A percentile compares a stretch with the other conserved stretches of the same genome.
phyloP scores from a whole-genome alignment of 2,888 invertebrate species.

The Ceratothoa steindachneri region DNA sequence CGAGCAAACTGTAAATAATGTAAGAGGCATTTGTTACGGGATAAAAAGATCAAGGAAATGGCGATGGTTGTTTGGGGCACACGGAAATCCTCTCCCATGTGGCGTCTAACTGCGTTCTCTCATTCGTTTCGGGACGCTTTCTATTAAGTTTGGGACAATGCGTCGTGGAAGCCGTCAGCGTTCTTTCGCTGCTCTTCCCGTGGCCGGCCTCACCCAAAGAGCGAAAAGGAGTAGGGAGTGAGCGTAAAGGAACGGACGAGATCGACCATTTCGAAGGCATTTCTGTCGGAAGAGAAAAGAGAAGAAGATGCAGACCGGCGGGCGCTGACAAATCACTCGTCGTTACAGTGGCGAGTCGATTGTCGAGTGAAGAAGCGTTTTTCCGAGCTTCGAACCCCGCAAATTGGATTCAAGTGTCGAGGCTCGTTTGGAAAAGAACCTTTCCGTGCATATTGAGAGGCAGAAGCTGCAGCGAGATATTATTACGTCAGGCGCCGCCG shows the following conservation, averaged over 20 bases:
- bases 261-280: neutral
- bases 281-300: neutral
- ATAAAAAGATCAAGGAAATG: conserved; percentile 42
- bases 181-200: neutral
- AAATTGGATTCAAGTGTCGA: conserved; percentile 10
- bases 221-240: conserved; percentile 11
- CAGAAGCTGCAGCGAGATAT: neutral
- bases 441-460: neutral
- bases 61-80: conserved; percentile 30
- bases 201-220: neutral
- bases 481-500: neutral
- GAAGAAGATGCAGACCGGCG: too few species aligned
- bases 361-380: conserved; percentile 3
- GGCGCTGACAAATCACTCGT: conserved; percentile 4
- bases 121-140: conserved; percentile 28
- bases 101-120: conserved; percentile 27
- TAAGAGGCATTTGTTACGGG: conserved; percentile 41
- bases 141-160: conserved; percentile 36
- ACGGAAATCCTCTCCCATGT: conserved; percentile 22
- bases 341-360: conserved; percentile 4
- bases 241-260: neutral
- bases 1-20: conserved; percentile 40
- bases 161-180: neutral
- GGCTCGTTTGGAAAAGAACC: neutral
- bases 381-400: conserved; percentile 9